These are phyloP conservation scores for Alfaro cultratus DNA, from an alignment of 2,797 vertebrate genomes.

Conservation along the genomic window DNA sequence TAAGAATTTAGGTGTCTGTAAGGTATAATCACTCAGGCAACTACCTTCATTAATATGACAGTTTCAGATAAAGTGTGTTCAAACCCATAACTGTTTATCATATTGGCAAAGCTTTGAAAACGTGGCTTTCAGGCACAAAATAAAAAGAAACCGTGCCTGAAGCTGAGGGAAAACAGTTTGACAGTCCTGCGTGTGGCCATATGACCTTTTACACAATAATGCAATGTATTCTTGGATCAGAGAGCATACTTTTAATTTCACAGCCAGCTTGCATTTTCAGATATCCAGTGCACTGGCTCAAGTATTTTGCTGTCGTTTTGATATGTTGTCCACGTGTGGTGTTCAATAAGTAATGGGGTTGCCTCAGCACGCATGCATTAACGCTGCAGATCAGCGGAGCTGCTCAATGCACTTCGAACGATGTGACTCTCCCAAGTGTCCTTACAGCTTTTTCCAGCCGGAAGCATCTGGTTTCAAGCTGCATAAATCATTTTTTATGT, in stretches of 20 bases:
- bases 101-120: constrained; percentile 32
- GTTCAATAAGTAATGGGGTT: constrained; percentile 74
- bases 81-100: neutral
- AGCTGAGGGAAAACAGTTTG: constrained; percentile 29
- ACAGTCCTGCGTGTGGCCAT: constrained; percentile 20
- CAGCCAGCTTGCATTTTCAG: constrained; percentile 58
- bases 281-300: constrained; percentile 42
- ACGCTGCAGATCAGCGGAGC: constrained; percentile 54
- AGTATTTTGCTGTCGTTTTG: constrained; percentile 60
- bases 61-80: neutral
- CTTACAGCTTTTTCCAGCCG: constrained; percentile 41
- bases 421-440: constrained; percentile 48
- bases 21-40: neutral
- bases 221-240: constrained; percentile 57
- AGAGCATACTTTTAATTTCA: constrained; percentile 63
- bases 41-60: neutral
- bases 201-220: constrained; percentile 61
- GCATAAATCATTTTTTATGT: constrained; percentile 21
- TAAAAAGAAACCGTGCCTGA: constrained; percentile 25
- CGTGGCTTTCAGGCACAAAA: constrained; percentile 50
- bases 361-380: constrained; percentile 55
- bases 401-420: constrained; percentile 57
- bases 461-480: constrained; percentile 38
- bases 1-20: neutral
- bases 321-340: constrained; percentile 63